Base-by-base conservation (phyloP, 2,888 invertebrate species). In the Campoplex capitator region DNA sequence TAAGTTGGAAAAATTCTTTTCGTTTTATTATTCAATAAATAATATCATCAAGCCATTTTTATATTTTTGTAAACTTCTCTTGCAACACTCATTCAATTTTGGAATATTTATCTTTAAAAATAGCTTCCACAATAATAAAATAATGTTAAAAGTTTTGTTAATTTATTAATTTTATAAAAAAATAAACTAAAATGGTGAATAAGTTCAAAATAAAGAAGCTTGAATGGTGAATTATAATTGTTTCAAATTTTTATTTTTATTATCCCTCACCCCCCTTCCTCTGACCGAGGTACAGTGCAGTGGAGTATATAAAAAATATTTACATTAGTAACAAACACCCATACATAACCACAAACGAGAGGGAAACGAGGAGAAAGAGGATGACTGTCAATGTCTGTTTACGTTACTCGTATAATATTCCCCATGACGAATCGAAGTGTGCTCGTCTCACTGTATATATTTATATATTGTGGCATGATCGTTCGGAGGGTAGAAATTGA, bases 401-500 rank as follows among this genome's bases (percentile, higher is more conserved):
- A 83, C 76, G 83, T 85, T 83, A 42, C 70, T 58, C 84, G 84
- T 71, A 79, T 76, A 79, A 86, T 83, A 88, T 86, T 86, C 83
- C 56, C 86, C 86, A 78, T 83, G 88, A 88, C 88, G 88, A 86
- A 86, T 85, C 81, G 42, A 35, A 68, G 80, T 70, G 67, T 67
- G 62, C 51, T 78, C 51, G 74, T 23, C 45, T 65, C 28, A 13
- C 32, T 32, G 45, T 75, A 79, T 65, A 42, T 67, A 18, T 38
- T 62, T 70, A 70, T 78, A 73, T 48, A 83, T 83, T 62, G 76
- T 82, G 58, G 28, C 67, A 68, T 77, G 76, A 80, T 79, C 56
- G 68, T 65, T 45, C 56, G 23, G 48, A 84, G 88, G 86, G 88
- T 90, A 91, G 90, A 91, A 92, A 92, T 92, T 92, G 92, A 92